Percentiles rank a stretch among this genome's conserved stretches.
Evolutionary conservation across 2,797 vertebrate species (phyloP).

Genomic region (Manis javanica): DNA sequence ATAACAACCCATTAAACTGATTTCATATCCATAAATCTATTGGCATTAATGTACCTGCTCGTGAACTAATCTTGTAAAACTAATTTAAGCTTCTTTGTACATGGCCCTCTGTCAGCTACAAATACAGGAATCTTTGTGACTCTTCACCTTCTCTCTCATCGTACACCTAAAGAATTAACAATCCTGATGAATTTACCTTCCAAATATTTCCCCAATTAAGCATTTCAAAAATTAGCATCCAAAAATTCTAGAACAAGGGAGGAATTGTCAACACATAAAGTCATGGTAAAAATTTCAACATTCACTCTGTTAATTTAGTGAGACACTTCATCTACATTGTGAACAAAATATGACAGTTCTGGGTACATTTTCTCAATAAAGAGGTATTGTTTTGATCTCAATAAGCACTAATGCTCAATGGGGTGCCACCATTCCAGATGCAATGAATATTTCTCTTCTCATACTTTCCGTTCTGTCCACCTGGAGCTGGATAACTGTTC

Average conservation of each 20-base stretch:
- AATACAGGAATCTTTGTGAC: background rate
- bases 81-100: slow-evolving; percentile 10
- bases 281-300: background rate
- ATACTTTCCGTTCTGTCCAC: background rate
- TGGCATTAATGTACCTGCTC: background rate
- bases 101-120: background rate
- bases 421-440: background rate
- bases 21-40: background rate
- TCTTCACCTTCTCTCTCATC: background rate
- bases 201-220: slow-evolving; percentile 39
- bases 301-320: background rate
- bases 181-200: slow-evolving; percentile 12
- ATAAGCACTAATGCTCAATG: background rate
- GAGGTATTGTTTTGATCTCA: slow-evolving; percentile 8
- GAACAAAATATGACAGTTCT: background rate
- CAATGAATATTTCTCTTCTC: slow-evolving; percentile 27
- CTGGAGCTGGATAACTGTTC: slow-evolving; percentile 25
- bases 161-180: background rate
- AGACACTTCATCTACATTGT: background rate
- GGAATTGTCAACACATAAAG: background rate
- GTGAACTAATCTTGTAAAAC: background rate
- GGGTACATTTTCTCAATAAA: background rate
- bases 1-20: background rate
- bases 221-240: slow-evolving; percentile 42
- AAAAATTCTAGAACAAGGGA: background rate